Evolutionary conservation across 1,140 invertebrate genomes (phyloP).

Genomic region (Aphaenogaster rudis): DNA sequence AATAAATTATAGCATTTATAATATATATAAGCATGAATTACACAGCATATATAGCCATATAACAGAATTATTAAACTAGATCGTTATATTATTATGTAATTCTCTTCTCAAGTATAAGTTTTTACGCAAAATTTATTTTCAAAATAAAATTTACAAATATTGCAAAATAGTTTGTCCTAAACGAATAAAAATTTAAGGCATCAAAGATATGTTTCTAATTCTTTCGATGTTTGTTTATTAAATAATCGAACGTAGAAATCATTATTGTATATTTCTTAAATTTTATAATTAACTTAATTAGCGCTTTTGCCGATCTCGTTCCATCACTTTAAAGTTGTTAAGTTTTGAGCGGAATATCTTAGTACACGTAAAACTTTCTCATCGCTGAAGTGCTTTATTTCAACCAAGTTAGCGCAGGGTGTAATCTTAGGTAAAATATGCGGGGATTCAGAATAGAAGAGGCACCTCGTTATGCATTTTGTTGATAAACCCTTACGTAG

Average conservation of each 20-base stretch:
- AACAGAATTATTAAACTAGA: slow-evolving; percentile 1
- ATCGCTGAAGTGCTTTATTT: not conserved
- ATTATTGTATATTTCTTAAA: not conserved
- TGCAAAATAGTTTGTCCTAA: not conserved
- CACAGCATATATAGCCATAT: too few species aligned
- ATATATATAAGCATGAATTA: too few species aligned
- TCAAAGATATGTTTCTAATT: not conserved
- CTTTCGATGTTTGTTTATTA: not conserved
- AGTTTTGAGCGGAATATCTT: not conserved
- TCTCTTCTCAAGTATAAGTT: not conserved
- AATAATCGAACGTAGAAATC: not conserved
- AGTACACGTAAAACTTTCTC: slow-evolving; percentile 23
- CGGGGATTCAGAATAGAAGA: not conserved
- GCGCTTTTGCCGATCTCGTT: not conserved
- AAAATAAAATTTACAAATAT: not conserved
- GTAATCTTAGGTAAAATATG: slow-evolving; percentile 15
- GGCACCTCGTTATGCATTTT: slow-evolving; percentile 1
- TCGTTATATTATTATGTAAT: not conserved
- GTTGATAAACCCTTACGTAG: not conserved
- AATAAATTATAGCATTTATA: not conserved
- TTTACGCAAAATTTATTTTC: not conserved
- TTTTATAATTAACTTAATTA: slow-evolving; percentile 34
- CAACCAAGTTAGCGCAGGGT: not conserved
- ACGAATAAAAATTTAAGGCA: too few species aligned
- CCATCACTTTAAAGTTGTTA: not conserved